These are phyloP conservation scores for Drosophila austrosaltans DNA, from an alignment of 2,888 invertebrate species.

Conservation along the genomic window DNA sequence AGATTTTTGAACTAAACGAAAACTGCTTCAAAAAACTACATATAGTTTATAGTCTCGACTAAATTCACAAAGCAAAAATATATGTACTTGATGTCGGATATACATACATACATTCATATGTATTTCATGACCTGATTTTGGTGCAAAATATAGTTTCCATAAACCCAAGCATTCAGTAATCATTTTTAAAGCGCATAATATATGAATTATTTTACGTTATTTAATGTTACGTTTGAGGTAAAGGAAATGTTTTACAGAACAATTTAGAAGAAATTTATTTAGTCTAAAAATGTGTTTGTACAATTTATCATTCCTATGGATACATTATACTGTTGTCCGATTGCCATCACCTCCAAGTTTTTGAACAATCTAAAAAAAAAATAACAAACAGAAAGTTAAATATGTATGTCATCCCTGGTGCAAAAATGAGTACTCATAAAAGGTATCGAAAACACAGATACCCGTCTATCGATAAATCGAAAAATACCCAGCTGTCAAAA, in stretches of 20 bases:
- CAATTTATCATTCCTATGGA: conserved; percentile 49
- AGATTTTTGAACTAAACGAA: no score
- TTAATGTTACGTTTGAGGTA: conserved; percentile 13
- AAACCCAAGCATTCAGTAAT: neutral
- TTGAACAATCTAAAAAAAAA: conserved; percentile 88
- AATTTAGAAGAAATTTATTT: conserved; percentile 66
- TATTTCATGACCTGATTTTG: no score
- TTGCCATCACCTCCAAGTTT: conserved; percentile 92
- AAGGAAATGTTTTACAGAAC: conserved; percentile 51
- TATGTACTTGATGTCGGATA: no score
- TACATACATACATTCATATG: no score
- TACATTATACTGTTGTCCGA: conserved; percentile 90
- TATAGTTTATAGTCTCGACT: no score
- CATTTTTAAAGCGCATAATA: neutral
- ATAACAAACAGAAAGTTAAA: conserved; percentile 22
- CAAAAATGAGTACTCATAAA: conserved; percentile 17
- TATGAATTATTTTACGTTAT: conserved; percentile 17
- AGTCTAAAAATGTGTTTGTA: conserved; percentile 62
- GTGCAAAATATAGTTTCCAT: neutral
- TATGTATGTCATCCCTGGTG: neutral
- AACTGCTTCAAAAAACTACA: no score
- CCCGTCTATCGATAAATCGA: conserved; percentile 36
- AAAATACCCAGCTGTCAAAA: conserved; percentile 55
- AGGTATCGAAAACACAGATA: neutral
- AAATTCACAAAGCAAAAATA: no score